Evolutionary conservation across 2,113 vertebrate genomes (phyloP), one percentile per base, ranked within the genome.

Genomic region (Forbesichthys agassizii): DNA sequence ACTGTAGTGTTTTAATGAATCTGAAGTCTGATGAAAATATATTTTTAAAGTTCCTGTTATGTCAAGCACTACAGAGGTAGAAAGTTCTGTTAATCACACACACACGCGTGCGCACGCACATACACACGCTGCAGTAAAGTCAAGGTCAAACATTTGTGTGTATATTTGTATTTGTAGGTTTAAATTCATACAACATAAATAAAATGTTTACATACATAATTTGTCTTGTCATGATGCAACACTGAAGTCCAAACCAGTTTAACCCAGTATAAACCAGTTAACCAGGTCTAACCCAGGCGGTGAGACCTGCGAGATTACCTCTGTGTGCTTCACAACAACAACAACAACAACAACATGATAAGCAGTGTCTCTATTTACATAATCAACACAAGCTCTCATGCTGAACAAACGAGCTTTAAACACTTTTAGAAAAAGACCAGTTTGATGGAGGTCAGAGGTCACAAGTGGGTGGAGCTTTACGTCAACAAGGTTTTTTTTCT

Each of bases 181-280:
- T 74, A 52, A 66, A 74, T 71, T 77, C 73, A 76, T 80, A 86
- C 88, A 76, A 86, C 82, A 89, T 86, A 86, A 89, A 88, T 88
- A 85, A 84, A 78, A 82, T 46, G 8, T 75, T 81, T 69, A 80
- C 80, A 75, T 69, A 75, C 20, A 68, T 27, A 72, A 61, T 76
- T 18, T 51, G 5, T 3, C 11, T 16, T 16, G 16, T 9, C 18
- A 20, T 9, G 18, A 56, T 20, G 69, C 63, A 61, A 77, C 74
- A 83, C 54, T 76, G 82, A 66, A 73, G 56, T 48, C 74, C 0
- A 16, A 53, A 11, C 9, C 0, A 16, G 48, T 13, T 12, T 27
- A 7, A 48, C n/a, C 70, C 55, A 48, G 52, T 64, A 69, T 58
- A 46, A 54, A 33, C 9, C 27, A 16, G 47, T 20, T 14, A 13